Base-by-base conservation (phyloP, 2,797 vertebrate genomes). In the Triplophysa bombifrons region DNA sequence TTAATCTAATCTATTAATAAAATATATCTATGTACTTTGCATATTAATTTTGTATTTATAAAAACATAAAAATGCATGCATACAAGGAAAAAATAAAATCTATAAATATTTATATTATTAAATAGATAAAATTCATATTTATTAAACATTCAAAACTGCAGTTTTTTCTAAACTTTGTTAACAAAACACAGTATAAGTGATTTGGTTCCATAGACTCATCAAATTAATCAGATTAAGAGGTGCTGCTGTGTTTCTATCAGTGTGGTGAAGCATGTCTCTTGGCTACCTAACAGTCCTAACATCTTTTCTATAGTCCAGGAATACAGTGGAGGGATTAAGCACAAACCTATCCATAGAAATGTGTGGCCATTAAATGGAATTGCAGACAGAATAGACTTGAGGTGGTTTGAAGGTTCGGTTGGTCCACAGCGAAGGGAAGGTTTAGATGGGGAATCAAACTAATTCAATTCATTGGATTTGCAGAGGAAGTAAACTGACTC, bases 291-390 rank as follows among this genome's bases (percentile, higher is more conserved):
- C 2, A 30, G 46, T 74, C 19, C 19, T 64, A 63, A 65, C 46
- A 53, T 53, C 48, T 67, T 27, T 51, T 34, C 16, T 71, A n/a
- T 60, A 46, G 41, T 22, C 72, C 38, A 60, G 46, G 30, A 74
- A 53, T 74, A 77, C 38, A 66, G 48, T 41, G 16, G 30, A n/a
- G n/a, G 25, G 61, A 78, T 51, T 38, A 13, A 67, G 69, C 72
- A 65, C 58, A 76, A 27, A 66, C 20, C 46, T 34, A 72, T 68
- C 66, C 66, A 30, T 61, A 58, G 48, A 66, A 70, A 74, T 65
- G 50, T 64, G 65, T 58, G 64, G 20, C 17, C 14, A 64, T 72
- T 78, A 64, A 83, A 74, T 81, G 66, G 13, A 67, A 83, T 79
- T 82, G 84, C 38, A 75, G 48, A 69, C 27, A 80, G 55, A 74